Base-by-base conservation (phyloP, 1,140 invertebrate species). In the Bradysia coprophila region DNA sequence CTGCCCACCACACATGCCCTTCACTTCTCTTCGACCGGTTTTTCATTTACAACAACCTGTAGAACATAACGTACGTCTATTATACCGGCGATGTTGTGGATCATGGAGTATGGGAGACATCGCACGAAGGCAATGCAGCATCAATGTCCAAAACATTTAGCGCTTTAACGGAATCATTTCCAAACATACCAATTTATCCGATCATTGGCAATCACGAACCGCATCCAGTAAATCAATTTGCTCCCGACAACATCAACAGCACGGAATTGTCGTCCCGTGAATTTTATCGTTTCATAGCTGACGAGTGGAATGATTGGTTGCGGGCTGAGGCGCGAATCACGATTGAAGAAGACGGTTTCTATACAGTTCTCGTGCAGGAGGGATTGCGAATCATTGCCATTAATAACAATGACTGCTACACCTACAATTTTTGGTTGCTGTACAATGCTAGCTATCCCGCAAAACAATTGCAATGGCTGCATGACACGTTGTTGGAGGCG, bases 161-260 rank as follows among this genome's bases (percentile, higher is more conserved):
- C 24, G 24, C 6, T 8, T 28, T 28, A 28, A 6, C 6, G 13
- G 13, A 28, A 28, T 8, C 24, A 28, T 28, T 28, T 28, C 24
- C 24, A 28, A 28, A 28, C 13, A 13, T 28, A 6, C 6, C 24
- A 4, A 64, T 91, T 4, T 75, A 73, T 52, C 72, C 77, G 4
- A 65, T 75, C 28, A 55, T 91, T 28, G 86, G 86, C 31, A 92
- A 92, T 57, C 88, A 92, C 51, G 87, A 92, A 62, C 68, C 80
- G 43, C 72, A 81, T 57, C 86, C 86, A 15, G 63, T 81, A 4
- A 87, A 91, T 62, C 69, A 75, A 77, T 75, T 69, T 49, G 67
- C 73, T 13, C 72, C 73, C 40, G 41, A 48, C 11, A 51, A 52
- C 32, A 53, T 74, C 21, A 62, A 56, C 4, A 57, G 65, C 13